A percentile compares a stretch with the other conserved stretches of the same genome.
phyloP scores from a whole-genome alignment of 2,113 vertebrate species.

The Bettongia penicillata region DNA sequence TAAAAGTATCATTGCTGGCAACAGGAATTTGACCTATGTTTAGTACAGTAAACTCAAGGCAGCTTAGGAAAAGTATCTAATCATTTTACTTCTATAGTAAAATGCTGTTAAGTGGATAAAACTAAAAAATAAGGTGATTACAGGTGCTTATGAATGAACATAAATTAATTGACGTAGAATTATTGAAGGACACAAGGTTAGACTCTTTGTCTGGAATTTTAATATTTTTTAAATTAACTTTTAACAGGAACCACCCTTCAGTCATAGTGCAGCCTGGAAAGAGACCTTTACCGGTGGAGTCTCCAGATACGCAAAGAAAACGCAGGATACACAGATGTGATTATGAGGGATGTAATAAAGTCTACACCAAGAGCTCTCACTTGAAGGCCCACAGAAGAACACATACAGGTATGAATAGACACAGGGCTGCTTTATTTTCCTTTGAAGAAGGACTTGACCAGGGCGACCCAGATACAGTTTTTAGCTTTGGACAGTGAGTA shows the following conservation, averaged over 20 bases:
- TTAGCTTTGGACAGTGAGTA: not conserved
- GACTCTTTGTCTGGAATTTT: constrained; percentile 50
- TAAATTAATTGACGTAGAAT: not conserved
- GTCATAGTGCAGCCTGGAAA: constrained; percentile 93
- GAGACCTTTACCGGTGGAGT: constrained; percentile 93
- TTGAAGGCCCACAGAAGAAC: constrained; percentile 98
- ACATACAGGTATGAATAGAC: constrained; percentile 90
- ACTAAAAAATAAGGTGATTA: not conserved
- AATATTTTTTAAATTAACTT: constrained; percentile 48
- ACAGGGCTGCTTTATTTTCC: not conserved
- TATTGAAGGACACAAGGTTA: constrained; percentile 8
- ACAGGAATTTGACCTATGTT: not conserved
- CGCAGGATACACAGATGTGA: constrained; percentile 96
- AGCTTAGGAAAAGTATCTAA: constrained; percentile 28
- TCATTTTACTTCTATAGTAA: not conserved
- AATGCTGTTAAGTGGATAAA: not conserved
- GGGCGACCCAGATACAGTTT: not conserved
- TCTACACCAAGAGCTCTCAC: constrained; percentile 99
- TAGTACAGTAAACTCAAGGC: constrained; percentile 19
- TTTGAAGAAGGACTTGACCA: not conserved
- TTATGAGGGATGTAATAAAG: constrained; percentile 96
- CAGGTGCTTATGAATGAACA: not conserved
- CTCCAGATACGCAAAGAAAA: constrained; percentile 94
- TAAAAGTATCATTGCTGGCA: constrained; percentile 21
- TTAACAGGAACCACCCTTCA: constrained; percentile 90